Evolutionary conservation across 2,797 vertebrate species (phyloP).

Genomic region (Hydrocynus forskahlii): DNA sequence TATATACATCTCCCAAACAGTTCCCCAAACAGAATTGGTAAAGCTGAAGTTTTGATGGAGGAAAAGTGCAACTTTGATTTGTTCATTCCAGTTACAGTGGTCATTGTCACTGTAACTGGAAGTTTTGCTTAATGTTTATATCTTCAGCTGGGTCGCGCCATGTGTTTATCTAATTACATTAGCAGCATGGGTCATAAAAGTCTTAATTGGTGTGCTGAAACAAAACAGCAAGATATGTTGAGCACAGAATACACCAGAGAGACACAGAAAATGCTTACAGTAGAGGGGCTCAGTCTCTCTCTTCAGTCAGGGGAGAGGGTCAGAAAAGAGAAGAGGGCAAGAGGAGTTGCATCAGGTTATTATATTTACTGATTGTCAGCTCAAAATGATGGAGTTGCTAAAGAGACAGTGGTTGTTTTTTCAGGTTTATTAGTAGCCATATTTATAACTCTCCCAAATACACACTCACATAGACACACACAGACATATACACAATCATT

Average conservation of each 20-base stretch:
- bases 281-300: not conserved
- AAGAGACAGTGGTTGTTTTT: constrained; percentile 22
- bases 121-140: not conserved
- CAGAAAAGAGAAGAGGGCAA: constrained; percentile 17
- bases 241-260: not conserved
- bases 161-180: not conserved
- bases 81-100: too few relatives aligned
- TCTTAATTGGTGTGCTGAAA: not conserved
- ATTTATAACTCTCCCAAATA: constrained; percentile 10
- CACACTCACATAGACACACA: not conserved
- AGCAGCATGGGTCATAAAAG: not conserved
- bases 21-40: too few relatives aligned
- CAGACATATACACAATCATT: too few relatives aligned
- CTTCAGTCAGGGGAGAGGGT: not conserved
- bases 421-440: constrained; percentile 30
- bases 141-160: not conserved
- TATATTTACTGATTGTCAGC: constrained; percentile 45
- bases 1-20: too few relatives aligned
- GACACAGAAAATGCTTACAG: not conserved
- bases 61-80: too few relatives aligned
- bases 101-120: too few relatives aligned
- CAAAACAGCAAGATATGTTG: not conserved
- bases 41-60: too few relatives aligned
- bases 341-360: constrained; percentile 31
- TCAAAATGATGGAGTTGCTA: constrained; percentile 39